These are phyloP conservation scores for Dermatemys mawii DNA, from an alignment of 2,113 vertebrate species.

Conservation along the genomic window DNA sequence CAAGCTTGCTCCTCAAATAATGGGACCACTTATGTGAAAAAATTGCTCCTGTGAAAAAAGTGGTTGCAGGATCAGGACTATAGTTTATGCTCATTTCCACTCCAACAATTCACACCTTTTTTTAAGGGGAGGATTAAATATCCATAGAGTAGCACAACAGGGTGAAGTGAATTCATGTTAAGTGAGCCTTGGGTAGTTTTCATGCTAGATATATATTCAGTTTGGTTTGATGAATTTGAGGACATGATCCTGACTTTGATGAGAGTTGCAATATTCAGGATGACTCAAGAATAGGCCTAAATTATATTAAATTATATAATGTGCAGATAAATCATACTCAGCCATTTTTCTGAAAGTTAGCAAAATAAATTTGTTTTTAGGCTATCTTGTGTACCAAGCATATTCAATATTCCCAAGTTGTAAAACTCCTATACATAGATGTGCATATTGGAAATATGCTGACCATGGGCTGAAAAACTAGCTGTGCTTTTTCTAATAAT, in stretches of 20 bases:
- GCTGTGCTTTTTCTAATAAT: background rate
- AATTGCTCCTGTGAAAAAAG: background rate
- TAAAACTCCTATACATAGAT: background rate
- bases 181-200: background rate
- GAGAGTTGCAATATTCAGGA: background rate
- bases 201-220: background rate
- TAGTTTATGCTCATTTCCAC: background rate
- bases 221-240: background rate
- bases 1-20: background rate
- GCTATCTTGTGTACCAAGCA: background rate
- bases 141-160: background rate
- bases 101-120: fast-evolving
- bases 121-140: background rate
- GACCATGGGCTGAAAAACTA: background rate
- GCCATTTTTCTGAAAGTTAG: background rate
- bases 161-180: background rate
- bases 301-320: background rate
- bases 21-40: background rate
- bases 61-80: background rate
- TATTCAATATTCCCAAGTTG: background rate
- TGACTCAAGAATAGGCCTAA: background rate
- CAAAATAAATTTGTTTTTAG: background rate
- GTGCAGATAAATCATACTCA: background rate
- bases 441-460: background rate
- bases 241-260: fast-evolving